These are phyloP conservation scores for Apoda limacodes DNA, from an alignment of 2,888 invertebrate genomes.

Conservation along the genomic window DNA sequence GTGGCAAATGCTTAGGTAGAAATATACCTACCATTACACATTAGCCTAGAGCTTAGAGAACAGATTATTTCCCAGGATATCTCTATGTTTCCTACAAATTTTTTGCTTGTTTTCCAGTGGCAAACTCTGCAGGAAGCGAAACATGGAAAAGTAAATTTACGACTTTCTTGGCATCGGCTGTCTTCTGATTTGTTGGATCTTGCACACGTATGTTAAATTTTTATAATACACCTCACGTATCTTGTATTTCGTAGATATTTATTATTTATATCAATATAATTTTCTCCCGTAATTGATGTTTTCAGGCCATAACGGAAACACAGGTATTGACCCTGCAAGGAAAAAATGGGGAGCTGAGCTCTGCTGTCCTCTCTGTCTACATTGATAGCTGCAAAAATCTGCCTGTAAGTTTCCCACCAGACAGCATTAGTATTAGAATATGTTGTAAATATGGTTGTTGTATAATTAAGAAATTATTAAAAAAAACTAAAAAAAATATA, in stretches of 20 bases:
- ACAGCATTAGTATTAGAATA: no score
- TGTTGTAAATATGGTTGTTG: no score
- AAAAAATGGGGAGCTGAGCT: conserved; percentile 79
- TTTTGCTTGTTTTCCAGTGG: conserved; percentile 84
- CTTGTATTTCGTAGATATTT: conserved; percentile 1
- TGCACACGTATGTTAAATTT: conserved; percentile 72
- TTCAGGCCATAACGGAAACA: conserved; percentile 79
- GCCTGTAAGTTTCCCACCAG: conserved; percentile 88
- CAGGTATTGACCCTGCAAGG: conserved; percentile 58
- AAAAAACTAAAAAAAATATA: no score
- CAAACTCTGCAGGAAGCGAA: conserved; percentile 94
- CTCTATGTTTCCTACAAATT: neutral
- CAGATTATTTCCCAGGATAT: neutral
- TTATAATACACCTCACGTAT: neutral
- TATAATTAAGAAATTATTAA: no score
- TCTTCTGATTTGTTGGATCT: conserved; percentile 78
- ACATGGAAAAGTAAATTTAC: conserved; percentile 92
- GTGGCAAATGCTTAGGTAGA: no score
- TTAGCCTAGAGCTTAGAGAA: no score
- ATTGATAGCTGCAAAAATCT: conserved; percentile 93
- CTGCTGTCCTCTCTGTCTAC: conserved; percentile 85
- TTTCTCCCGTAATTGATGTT: no score
- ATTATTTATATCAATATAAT: no score
- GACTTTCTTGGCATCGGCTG: conserved; percentile 89
- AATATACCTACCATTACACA: no score